Conservation (phyloP, 2,797 vertebrate genomes). For the Gouania willdenowi region DNA sequence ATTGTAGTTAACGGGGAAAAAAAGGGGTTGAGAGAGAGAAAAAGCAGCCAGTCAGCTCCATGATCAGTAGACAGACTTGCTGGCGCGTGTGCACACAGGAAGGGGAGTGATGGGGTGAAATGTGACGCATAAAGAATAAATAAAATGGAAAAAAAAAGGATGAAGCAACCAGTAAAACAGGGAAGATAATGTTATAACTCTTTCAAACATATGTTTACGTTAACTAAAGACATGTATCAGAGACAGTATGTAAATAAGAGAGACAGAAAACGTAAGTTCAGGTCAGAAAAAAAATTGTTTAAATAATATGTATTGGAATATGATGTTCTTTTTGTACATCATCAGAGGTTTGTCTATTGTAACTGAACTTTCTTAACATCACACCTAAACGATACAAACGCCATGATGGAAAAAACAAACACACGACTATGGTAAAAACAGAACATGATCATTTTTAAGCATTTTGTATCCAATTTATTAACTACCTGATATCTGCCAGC, state of each 20-base stretch:
- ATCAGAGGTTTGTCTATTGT: too few relatives aligned
- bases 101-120: conserved; percentile 61
- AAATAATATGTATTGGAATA: too few relatives aligned
- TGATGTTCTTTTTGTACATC: too few relatives aligned
- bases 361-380: conserved; percentile 48
- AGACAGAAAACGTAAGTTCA: background rate
- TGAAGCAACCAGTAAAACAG: conserved; percentile 28
- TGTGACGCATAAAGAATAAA: conserved; percentile 55
- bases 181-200: conserved; percentile 42
- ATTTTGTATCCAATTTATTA: conserved; percentile 96
- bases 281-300: conserved; percentile 2
- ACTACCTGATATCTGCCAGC: conserved; percentile 94
- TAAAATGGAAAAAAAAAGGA: conserved; percentile 29
- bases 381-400: conserved; percentile 16
- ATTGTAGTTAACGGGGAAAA: conserved; percentile 57
- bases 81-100: conserved; percentile 44
- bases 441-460: conserved; percentile 92
- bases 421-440: conserved; percentile 74
- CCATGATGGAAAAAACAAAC: conserved; percentile 21
- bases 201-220: conserved; percentile 41
- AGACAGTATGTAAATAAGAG: conserved; percentile 18
- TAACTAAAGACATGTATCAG: conserved; percentile 12
- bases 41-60: conserved; percentile 37
- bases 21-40: too few relatives aligned
- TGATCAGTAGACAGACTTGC: conserved; percentile 62